Base-by-base conservation (phyloP, 2,113 vertebrate genomes). In the Spermophilus dauricus region DNA sequence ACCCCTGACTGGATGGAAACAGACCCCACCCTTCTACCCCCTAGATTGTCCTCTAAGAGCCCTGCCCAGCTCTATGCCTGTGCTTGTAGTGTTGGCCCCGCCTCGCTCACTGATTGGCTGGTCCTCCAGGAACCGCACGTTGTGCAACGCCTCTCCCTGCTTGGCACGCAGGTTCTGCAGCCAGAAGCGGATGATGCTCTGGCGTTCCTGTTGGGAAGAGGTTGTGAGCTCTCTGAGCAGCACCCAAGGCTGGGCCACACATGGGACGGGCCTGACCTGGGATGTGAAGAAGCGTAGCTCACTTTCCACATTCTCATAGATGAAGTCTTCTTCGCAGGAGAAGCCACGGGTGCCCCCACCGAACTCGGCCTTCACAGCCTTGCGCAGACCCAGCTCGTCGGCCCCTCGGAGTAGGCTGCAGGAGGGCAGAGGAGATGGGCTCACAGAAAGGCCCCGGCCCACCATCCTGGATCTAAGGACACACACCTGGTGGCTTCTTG, bases 161-260 rank as follows among this genome's bases (percentile, higher is more conserved):
- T 99, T 99, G 98, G 99, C 99, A 2, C 99, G 98, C 96, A 99
- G 99, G 98, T 99, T 99, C 98, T 99, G 99, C 98, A 99, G 97
- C 99, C 99, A 99, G 98, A 99, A 99, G 92, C 99, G 99, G 98
- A 99, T 99, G 99, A 99, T 99, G 98, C 99, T 99, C 98, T 99
- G 99, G 85, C 99, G 99, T 97, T 99, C 99, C 99, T 99, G 98
- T 2, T 11, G 78, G 78, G 76, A 70, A 81, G 58, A 93, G 61
- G 67, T 80, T 4, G 37, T 91, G 93, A 92, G 85, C 32, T 53
- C 28, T 32, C 56, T 22, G 0, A 14, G 53, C 70, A 51, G 42
- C 58, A 5, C 0, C 2, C 37, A n/a, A 22, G 24, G 1, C 30
- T 37, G 48, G 48, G 51, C 9, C 13, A 53, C 4, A 34, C 11